Conservation (phyloP, 1,140 invertebrate species). For the Habropoda laboriosa region DNA sequence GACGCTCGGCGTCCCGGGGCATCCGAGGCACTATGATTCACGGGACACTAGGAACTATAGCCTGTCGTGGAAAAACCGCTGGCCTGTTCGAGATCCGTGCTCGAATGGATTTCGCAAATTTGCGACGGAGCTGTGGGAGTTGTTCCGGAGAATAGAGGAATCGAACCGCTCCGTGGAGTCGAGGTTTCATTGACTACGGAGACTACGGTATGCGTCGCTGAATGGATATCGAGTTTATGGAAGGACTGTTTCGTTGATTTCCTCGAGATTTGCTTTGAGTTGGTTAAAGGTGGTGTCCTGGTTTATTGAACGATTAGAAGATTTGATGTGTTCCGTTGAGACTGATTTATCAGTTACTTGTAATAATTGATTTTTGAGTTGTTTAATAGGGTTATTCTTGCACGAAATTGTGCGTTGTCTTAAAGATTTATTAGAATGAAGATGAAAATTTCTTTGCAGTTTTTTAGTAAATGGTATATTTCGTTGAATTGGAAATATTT, state of each 20-base stretch:
- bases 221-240: background rate
- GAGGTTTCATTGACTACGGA: background rate
- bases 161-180: background rate
- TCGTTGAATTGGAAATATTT: no score
- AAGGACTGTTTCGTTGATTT: background rate
- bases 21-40: conserved; percentile 25
- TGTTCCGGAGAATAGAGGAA: background rate
- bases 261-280: no score
- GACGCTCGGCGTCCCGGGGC: background rate
- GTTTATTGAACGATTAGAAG: no score
- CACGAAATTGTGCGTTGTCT: no score
- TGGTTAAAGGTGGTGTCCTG: no score
- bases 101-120: conserved; percentile 20
- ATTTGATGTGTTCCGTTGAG: no score
- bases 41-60: background rate
- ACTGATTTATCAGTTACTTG: no score
- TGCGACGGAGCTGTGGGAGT: background rate
- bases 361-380: no score
- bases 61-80: background rate
- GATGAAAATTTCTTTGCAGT: no score
- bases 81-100: background rate
- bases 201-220: background rate
- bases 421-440: no score
- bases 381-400: no score
- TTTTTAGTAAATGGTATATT: no score